Evolutionary conservation across 1,140 invertebrate genomes (phyloP).

Genomic region (Phthorimaea operculella): DNA sequence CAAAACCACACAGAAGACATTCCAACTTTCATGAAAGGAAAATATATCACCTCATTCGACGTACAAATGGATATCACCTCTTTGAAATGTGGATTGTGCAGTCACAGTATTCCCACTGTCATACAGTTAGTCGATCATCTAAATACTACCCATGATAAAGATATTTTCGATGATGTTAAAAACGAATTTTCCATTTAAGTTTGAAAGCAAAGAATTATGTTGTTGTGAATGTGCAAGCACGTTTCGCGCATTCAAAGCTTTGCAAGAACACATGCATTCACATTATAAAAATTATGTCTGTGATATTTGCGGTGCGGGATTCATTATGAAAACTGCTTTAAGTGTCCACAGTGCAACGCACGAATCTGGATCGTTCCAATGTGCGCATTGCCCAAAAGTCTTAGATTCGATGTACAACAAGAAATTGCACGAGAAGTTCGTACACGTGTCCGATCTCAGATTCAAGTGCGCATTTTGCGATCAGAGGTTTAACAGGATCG

Average conservation of each 20-base stretch:
- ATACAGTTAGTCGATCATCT: constrained; percentile 21
- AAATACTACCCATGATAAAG: constrained; percentile 19
- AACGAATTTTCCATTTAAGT: constrained; percentile 34
- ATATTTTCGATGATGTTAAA: constrained; percentile 24
- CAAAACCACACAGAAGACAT: neutral
- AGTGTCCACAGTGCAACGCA: constrained; percentile 28
- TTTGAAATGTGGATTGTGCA: constrained; percentile 13
- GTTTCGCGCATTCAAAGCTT: constrained; percentile 40
- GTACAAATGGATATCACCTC: constrained; percentile 13
- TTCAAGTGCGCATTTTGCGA: constrained; percentile 36
- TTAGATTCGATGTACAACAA: constrained; percentile 34
- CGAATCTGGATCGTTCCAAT: constrained; percentile 30
- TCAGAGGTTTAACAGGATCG: constrained; percentile 32
- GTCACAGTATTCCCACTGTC: neutral
- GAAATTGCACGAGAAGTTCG: constrained; percentile 41
- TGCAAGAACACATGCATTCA: constrained; percentile 45
- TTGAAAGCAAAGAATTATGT: constrained; percentile 20
- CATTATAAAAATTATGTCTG: constrained; percentile 45
- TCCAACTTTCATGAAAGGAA: neutral
- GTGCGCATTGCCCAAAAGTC: constrained; percentile 30
- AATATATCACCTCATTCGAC: neutral
- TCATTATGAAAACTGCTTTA: constrained; percentile 28
- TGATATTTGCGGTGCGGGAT: constrained; percentile 34
- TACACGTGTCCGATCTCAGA: constrained; percentile 20
- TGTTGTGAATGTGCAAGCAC: constrained; percentile 31